These are phyloP conservation scores for Struthidea cinerea DNA, from an alignment of 2,113 vertebrate genomes.

Conservation along the genomic window DNA sequence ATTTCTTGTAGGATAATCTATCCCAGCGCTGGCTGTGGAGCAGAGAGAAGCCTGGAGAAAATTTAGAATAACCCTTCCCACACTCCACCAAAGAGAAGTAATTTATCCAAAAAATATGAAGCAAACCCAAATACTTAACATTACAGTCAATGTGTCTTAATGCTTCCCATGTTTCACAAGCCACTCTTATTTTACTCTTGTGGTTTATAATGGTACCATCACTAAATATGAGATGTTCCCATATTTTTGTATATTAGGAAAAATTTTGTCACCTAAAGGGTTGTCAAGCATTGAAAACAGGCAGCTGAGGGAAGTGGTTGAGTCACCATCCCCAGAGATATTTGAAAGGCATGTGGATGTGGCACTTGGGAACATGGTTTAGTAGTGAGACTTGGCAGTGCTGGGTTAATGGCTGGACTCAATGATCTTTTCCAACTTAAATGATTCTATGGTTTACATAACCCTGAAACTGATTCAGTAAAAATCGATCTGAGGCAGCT, in stretches of 20 bases:
- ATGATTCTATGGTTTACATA: background rate
- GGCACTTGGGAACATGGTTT: background rate
- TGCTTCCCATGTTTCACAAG: background rate
- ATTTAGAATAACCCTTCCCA: background rate
- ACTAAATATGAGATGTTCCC: background rate
- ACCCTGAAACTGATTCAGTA: background rate
- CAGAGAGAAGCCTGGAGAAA: background rate
- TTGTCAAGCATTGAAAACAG: background rate
- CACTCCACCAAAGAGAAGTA: background rate
- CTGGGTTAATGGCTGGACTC: background rate
- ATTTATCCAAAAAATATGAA: background rate
- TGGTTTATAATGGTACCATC: background rate
- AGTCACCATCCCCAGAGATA: background rate
- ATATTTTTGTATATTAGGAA: background rate
- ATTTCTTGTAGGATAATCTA: background rate
- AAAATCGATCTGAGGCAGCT: background rate
- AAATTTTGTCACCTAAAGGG: background rate
- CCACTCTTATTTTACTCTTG: background rate
- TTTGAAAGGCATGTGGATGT: background rate
- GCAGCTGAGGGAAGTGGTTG: background rate
- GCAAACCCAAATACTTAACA: background rate
- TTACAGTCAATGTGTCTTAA: background rate
- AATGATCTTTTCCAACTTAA: background rate
- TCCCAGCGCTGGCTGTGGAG: background rate
- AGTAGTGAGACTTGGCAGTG: background rate